Evolutionary conservation across 2,113 vertebrate species (phyloP), one percentile per base, ranked within the genome.

Genomic region (Melanerpes formicivorus): DNA sequence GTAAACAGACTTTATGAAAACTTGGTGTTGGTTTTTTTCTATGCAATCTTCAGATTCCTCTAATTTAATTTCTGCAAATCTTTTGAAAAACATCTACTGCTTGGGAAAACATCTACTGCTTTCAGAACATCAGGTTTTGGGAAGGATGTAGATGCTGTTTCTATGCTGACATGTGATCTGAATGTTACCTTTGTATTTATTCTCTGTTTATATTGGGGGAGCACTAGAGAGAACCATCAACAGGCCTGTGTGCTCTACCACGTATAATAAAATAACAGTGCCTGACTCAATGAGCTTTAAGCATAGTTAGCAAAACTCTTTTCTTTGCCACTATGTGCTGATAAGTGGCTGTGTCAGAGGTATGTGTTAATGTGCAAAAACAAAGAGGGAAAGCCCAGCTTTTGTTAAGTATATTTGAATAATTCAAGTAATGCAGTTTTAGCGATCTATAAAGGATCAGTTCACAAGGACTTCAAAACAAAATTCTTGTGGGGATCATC

Each of bases 381-480:
- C 9, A 14, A 78, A 69, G 59, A 70, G 18, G 15, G 14, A 78
- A 86, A 90, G 26, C 3, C 23, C 72, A 14, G 10, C 18, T 55
- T 81, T 88, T 59, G 40, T 92, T 59, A 5, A 69, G 16, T 59
- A 22, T 65, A 55, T 65, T 69, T 88, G 80, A 87, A 78, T 81
- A 86, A 84, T 75, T 69, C 44, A 37, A 75, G 26, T 55, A 69
- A 65, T 72, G 21, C 17, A 62, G 16, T 67, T 84, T 76, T 55
- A 73, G 21, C 84, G 58, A 50, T 84, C 65, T 86, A n/a, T 37
- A 42, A 93, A 81, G 32, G 62, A 84, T 62, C 40, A 87, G 3
- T 75, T 95, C 74, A 76, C 16, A 76, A 69, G 26, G 34, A 46
- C 21, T 84, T 84, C 55, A 19, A 91, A 94, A 80, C 17, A 88